Base-by-base conservation (phyloP, 2,888 invertebrate species). In the Flexamia atlantica region DNA sequence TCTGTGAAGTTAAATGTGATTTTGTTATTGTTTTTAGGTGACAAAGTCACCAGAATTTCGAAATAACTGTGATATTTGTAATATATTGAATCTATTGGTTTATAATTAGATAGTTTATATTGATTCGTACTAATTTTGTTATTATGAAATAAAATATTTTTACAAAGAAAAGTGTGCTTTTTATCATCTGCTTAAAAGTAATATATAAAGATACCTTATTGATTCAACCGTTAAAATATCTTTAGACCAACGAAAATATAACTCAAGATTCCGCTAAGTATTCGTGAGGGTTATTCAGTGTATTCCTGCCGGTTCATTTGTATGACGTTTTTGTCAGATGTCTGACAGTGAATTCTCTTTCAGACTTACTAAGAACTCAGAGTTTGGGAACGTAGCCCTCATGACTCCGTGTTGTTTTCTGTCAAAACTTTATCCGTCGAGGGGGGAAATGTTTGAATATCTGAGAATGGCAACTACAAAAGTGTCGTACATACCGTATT, bases 61-160 rank as follows among this genome's bases (percentile, higher is more conserved):
- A 50, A 28, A 76, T 76, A 76, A 76, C 76, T 76, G 76, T 76
- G 76, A 76, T 76, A 76, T 17, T 46, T 76, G 76, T 76, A 76
- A 46, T 46, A 76, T 76, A 76, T 10, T 1, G 23, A 17, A 46
- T 10, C 10, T 46, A 28, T 28, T 76, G n/a, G 1, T 42, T 76
- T 50, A 76, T 28, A 17, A 17, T 76, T 46, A 46, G 28, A 23
- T 28, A 50, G 12, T 76, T 76, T 76, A 40, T 76, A 50, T 76
- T 46, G 40, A 23, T 76, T 76, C 46, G 28, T 50, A 76, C 46
- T 46, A 50, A 46, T 76, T 76, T 76, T 76, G 50, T 76, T 76
- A 50, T n/a, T 28, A 46, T 46, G 1, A 4, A 76, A 76, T 76
- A 76, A 25, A 76, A 17, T 46, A 46, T 76, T 76, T 76, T 76